Evolutionary conservation across 1,140 invertebrate genomes (phyloP).

Genomic region (Galendromus occidentalis): DNA sequence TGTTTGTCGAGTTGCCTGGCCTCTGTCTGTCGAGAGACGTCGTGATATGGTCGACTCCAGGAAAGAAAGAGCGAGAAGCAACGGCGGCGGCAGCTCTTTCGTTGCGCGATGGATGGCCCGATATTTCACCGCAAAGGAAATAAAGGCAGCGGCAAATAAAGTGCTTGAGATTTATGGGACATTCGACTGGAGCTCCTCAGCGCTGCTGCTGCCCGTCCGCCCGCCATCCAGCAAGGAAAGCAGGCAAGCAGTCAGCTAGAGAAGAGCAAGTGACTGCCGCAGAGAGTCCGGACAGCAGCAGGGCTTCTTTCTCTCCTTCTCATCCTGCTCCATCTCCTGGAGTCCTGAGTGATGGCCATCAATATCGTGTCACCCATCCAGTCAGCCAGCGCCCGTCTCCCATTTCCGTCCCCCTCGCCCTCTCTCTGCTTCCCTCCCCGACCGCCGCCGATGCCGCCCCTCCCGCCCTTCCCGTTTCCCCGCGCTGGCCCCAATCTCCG

Average conservation of each 20-base stretch:
- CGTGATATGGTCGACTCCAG: no score
- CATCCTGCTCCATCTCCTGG: not conserved
- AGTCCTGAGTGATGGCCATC: slow-evolving; percentile 11
- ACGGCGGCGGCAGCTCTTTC: not conserved
- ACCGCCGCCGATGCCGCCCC: not conserved
- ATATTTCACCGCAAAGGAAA: slow-evolving; percentile 12
- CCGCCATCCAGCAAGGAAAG: no score
- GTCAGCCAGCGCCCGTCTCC: not conserved
- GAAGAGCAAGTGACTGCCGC: no score
- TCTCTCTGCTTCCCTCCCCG: not conserved
- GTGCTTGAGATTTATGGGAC: slow-evolving; percentile 10
- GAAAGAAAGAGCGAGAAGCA: not conserved
- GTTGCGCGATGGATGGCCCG: slow-evolving; percentile 8
- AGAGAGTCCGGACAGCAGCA: not conserved
- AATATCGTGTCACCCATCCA: slow-evolving; percentile 8
- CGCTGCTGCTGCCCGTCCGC: no score
- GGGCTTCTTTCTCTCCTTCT: not conserved
- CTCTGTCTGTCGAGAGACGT: no score
- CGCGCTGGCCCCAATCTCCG: not conserved
- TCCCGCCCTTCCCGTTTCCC: not conserved
- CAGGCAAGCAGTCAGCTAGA: no score
- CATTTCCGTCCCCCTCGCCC: not conserved
- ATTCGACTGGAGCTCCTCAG: not conserved
- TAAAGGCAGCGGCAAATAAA: slow-evolving; percentile 12
- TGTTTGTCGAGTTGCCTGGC: no score